Conservation (phyloP, 2,888 invertebrate genomes). For the Galeruca laticollis region DNA sequence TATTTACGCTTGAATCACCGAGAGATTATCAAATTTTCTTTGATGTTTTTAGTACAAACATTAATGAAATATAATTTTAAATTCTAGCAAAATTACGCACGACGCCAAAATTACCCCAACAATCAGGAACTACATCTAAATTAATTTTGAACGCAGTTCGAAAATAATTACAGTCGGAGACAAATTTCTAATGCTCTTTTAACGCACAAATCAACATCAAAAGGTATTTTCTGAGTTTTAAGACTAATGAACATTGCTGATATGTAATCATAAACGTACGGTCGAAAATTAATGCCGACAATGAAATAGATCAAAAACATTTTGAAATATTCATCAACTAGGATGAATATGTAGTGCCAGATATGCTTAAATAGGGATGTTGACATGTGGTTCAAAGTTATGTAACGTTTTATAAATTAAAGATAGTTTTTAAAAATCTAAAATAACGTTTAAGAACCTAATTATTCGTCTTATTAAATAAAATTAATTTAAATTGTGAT, state of each 20-base stretch:
- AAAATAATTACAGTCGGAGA: not conserved
- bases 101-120: not conserved
- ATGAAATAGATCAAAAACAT: too few relatives aligned
- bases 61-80: not conserved
- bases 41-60: not conserved
- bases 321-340: too few relatives aligned
- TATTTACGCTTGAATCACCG: too few relatives aligned
- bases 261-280: not conserved
- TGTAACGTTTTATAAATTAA: too few relatives aligned
- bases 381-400: too few relatives aligned
- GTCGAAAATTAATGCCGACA: too few relatives aligned
- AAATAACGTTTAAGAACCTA: too few relatives aligned
- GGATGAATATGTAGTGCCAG: too few relatives aligned
- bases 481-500: too few relatives aligned
- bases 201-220: not conserved
- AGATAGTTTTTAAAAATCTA: too few relatives aligned
- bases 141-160: not conserved
- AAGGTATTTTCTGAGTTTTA: not conserved
- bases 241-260: not conserved
- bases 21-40: not conserved
- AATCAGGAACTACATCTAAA: conserved; percentile 1
- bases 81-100: not conserved
- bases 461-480: too few relatives aligned
- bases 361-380: too few relatives aligned
- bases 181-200: not conserved